A percentile compares a stretch with the other conserved stretches of the same genome.
phyloP scores from a whole-genome alignment of 2,797 vertebrate genomes.

The Tragopan temminckii region DNA sequence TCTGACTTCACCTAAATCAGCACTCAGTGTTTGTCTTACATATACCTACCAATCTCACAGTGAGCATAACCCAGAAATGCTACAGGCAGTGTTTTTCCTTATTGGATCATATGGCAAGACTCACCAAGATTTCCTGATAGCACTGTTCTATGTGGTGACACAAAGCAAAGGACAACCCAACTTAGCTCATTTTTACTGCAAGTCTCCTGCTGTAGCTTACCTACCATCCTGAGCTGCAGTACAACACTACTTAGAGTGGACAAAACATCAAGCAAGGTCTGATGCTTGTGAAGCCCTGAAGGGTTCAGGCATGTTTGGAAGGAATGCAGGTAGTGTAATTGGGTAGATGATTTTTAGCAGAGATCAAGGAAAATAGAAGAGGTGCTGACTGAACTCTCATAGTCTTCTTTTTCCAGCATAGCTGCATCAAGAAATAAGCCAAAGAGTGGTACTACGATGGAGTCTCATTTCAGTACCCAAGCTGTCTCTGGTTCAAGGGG shows the following conservation, averaged over 20 bases:
- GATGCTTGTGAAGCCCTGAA: neutral
- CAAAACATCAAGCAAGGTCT: neutral
- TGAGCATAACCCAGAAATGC: neutral
- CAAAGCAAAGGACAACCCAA: neutral
- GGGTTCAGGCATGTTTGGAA: neutral
- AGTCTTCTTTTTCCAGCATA: neutral
- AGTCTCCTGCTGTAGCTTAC: neutral
- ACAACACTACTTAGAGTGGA: neutral
- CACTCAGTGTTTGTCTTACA: neutral
- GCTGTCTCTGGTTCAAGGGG: neutral
- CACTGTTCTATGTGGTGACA: neutral
- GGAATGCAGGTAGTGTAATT: neutral
- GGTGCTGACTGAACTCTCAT: neutral
- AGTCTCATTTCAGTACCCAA: neutral
- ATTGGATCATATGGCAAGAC: fast-evolving
- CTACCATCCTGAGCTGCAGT: neutral
- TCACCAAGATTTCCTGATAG: neutral
- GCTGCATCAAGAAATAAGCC: neutral
- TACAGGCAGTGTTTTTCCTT: neutral
- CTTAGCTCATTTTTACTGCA: neutral
- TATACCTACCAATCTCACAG: neutral
- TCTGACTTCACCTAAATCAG: neutral
- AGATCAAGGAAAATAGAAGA: neutral
- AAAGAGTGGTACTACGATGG: neutral
- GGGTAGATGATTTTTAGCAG: neutral